Base-by-base conservation (phyloP, 2,113 vertebrate genomes). In the Chaetura pelagica region DNA sequence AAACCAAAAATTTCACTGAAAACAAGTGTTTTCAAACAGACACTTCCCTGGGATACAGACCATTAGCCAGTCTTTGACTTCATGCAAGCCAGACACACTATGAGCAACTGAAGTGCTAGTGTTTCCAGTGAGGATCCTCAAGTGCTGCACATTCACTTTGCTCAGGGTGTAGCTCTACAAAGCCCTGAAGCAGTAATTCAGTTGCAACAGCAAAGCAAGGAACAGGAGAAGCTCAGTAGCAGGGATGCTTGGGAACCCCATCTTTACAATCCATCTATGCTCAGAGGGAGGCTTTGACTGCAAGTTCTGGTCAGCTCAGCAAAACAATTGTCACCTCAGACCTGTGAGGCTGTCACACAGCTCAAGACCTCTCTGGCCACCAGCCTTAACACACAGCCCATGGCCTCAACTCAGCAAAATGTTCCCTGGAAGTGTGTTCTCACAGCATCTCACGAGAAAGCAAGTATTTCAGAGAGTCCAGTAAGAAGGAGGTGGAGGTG, bases 121-220 rank as follows among this genome's bases (percentile, higher is more conserved):
- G 26, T 1, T 58, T 29, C 46, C 74, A 82, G 82, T 0, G 12
- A 90, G n/a, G n/a, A 64, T 20, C 52, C 40, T 42, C 83, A 19
- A 63, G 3, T 10, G 6, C 26, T 1, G 9, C 2, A 26, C n/a
- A 1, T 17, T 35, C 82, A 4, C 79, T 23, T 42, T 38, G 34
- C 90, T 14, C 51, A 8, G 64, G 68, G 61, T 6, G 4, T 3
- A 20, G 83, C 67, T 29, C 6, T 1, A 23, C 0, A 7, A 76
- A 85, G 71, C 76, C 77, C 92, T 15, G 62, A 58, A 78, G 96
- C 80, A 93, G 64, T 63, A 87, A 67, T 52, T 58, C 14, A 77
- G 64, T 77, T 42, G 52, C 63, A 67, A 7, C 23, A 3, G 75
- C 0, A 0, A n/a, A 40, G 40, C 54, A 69, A 24, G 42, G 55